A percentile compares a stretch with the other conserved stretches of the same genome.
These are phyloP conservation scores for Thamnophis sirtalis DNA, from an alignment of 2,113 vertebrate genomes.

Conservation along the genomic window DNA sequence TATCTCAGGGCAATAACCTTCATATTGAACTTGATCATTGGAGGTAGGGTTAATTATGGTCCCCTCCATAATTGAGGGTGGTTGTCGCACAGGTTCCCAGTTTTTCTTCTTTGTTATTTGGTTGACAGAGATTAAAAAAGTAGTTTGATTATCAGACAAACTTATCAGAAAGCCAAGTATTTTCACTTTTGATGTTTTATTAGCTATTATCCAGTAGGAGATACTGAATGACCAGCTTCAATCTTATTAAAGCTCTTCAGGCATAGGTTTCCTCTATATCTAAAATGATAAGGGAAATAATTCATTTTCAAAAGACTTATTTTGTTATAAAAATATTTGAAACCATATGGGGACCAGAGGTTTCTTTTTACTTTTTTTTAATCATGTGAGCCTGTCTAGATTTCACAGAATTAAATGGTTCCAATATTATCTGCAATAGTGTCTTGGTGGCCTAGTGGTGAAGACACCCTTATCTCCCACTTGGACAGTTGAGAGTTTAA, in stretches of 20 bases:
- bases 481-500: too few species aligned
- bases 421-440: neutral
- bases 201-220: neutral
- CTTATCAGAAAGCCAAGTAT: neutral
- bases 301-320: neutral
- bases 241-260: neutral
- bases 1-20: neutral
- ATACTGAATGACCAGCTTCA: neutral
- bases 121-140: neutral
- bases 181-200: neutral
- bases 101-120: neutral
- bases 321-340: neutral
- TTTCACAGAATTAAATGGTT: neutral
- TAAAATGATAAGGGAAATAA: neutral
- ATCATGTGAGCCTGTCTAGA: neutral
- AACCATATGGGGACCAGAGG: neutral
- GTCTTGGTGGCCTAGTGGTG: neutral
- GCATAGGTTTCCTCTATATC: neutral
- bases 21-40: neutral
- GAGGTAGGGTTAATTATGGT: neutral
- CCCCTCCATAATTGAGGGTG: neutral
- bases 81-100: neutral
- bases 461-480: neutral
- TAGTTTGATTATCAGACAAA: neutral
- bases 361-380: neutral